Conservation (phyloP, 2,113 vertebrate genomes). For the Sphyrna mokarran region DNA sequence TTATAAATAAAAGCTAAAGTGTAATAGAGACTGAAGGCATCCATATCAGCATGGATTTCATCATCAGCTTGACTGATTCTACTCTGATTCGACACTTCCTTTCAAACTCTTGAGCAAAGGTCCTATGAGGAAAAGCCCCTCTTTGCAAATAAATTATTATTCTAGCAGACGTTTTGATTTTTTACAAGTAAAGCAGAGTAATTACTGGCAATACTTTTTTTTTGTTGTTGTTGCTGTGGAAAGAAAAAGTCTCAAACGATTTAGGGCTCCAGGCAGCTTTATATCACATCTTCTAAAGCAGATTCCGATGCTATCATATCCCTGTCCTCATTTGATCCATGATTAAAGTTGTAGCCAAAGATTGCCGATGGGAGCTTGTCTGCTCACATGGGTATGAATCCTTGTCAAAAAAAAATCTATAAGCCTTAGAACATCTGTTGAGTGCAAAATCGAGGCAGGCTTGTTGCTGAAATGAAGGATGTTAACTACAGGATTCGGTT, state of each 20-base stretch:
- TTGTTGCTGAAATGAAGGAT: neutral
- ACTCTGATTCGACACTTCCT: neutral
- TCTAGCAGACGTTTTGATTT: neutral
- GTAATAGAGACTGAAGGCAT: neutral
- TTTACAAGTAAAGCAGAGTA: neutral
- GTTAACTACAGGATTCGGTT: neutral
- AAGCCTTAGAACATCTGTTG: neutral
- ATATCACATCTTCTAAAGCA: neutral
- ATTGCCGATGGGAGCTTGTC: neutral
- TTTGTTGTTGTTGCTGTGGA: neutral
- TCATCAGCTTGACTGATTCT: neutral
- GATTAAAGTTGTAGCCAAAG: neutral
- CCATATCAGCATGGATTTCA: neutral
- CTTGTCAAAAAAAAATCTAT: neutral
- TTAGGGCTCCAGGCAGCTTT: neutral
- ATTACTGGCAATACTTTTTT: neutral
- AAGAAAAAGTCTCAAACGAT: neutral
- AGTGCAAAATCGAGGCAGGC: neutral
- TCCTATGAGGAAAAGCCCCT: neutral
- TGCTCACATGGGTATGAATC: neutral
- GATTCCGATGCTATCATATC: neutral
- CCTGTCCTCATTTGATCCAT: neutral
- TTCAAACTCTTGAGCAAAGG: neutral
- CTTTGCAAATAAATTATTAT: neutral
- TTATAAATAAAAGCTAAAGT: neutral